Evolutionary conservation across 2,888 invertebrate species (phyloP), one percentile per base, ranked within the genome.

Genomic region (Podotricha telesiphe): DNA sequence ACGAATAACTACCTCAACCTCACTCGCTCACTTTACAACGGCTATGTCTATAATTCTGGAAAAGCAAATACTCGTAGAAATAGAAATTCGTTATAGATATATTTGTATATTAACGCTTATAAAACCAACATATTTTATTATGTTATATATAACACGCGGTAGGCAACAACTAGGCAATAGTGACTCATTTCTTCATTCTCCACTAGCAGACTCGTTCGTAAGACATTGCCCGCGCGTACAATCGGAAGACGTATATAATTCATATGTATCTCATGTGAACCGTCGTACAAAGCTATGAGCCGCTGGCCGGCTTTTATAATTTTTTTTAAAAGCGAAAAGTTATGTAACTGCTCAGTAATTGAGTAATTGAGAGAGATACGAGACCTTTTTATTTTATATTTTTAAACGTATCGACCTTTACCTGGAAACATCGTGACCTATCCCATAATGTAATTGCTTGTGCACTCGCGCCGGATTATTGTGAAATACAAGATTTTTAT

Each of bases 301-400:
- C 37, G 37, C 37, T 1, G 10, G 7, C 37, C 37, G 37, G 28
- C 1, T 34, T 55, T 55, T 55, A n/a, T 34, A 55, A n/a, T 55
- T 55, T n/a, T 55, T 34, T 55, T 34, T n/a, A 55, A 34, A 56
- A 51, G 34, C 40, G 56, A n/a, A 19, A 17, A 10, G 53, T 55
- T 55, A 55, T 40, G n/a, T n/a, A 45, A 59, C 42, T 59, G 13
- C n/a, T 7, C 8, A 59, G 45, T 59, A 45, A 59, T 59, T 42
- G 15, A n/a, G 22, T 22, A 45, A 7, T 17, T 5, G 45, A n/a
- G 20, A 19, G 10, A 28, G 37, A 10, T 13, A 10, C 3, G 53
- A n/a, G 7, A 5, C 1, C 15, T 53, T n/a, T n/a, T n/a, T n/a
- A n/a, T 55, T 53, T 28, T 55, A 48, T 20, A 19, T 50, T 17